Base-by-base conservation (phyloP, 2,888 invertebrate genomes). In the Gastrophysa polygoni region DNA sequence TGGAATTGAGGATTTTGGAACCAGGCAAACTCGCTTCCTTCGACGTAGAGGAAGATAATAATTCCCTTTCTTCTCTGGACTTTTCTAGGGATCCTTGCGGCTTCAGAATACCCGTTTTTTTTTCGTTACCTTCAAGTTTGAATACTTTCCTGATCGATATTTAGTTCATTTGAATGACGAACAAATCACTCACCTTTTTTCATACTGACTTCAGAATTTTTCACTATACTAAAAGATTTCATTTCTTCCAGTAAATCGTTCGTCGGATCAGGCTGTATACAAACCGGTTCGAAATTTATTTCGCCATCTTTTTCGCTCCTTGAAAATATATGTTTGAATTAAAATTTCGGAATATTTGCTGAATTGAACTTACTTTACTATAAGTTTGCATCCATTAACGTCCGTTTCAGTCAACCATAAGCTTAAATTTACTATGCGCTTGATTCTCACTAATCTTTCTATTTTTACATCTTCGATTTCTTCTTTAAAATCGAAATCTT, bases 61-160 rank as follows among this genome's bases (percentile, higher is more conserved):
- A 69, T 1, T 86, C 86, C 1, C 87, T 83, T 67, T 88, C 88
- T 70, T 87, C 89, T 10, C 89, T 82, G 17, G 87, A 87, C 21
- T 89, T 85, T 76, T 90, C 90, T 65, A 89, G 73, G 0, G 90
- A 89, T 0, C 89, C 89, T 75, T 90, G 90, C 0, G 90, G 89
- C 75, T 91, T 91, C 66, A 91, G 79, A 65, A 91, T 91, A 2
- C 90, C 90, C 1, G 77, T 76, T 49, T 80, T 76, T 67, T 75
- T 79, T 65, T 81, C 81, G 11, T 69, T 56, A 65, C 64, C 69
- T 69, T 43, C 29, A 56, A 64, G 50, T 38, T n/a, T 17, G 18
- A 38, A 38, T 48, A 7, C 24, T 5, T 24, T 7, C 4, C 3
- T 24, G 7, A 24, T 5, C 4, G 7, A 3, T 24, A 24, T 24